Percentiles rank a stretch among this genome's conserved stretches.
phyloP scores from a whole-genome alignment of 2,797 vertebrate species.

The Syngnathus rostellatus region DNA sequence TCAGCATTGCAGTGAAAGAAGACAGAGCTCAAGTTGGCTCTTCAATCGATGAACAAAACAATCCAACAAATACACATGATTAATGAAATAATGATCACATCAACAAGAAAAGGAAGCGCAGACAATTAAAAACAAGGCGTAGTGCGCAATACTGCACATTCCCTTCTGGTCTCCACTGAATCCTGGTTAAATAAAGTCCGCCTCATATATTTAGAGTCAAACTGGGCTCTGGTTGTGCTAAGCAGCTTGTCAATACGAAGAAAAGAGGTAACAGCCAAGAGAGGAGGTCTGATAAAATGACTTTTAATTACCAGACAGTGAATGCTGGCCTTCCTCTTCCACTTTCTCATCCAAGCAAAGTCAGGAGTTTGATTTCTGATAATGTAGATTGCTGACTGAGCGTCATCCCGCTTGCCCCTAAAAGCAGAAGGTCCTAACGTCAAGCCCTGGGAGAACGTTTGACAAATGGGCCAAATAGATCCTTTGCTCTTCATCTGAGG shows the following conservation, averaged over 20 bases:
- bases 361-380: slow-evolving; percentile 93
- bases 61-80: slow-evolving; percentile 38
- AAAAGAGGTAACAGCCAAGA: slow-evolving; percentile 62
- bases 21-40: slow-evolving; percentile 37
- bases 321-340: slow-evolving; percentile 70
- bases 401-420: slow-evolving; percentile 74
- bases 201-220: slow-evolving; percentile 80
- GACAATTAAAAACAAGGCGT: not conserved
- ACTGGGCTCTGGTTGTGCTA: slow-evolving; percentile 74
- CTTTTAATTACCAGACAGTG: slow-evolving; percentile 93
- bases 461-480: slow-evolving; percentile 92
- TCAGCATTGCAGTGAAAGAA: slow-evolving; percentile 38
- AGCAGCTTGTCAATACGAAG: slow-evolving; percentile 74
- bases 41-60: slow-evolving; percentile 52
- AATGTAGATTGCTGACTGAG: slow-evolving; percentile 88
- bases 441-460: slow-evolving; percentile 78
- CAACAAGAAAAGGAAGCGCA: slow-evolving; percentile 9
- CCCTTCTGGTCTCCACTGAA: slow-evolving; percentile 8
- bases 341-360: slow-evolving; percentile 63
- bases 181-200: slow-evolving; percentile 75
- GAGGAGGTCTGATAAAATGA: slow-evolving; percentile 78
- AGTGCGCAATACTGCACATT: not conserved
- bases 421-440: slow-evolving; percentile 63
- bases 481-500: slow-evolving; percentile 68
- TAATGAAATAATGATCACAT: slow-evolving; percentile 44